Percentiles rank a stretch among this genome's conserved stretches.
Evolutionary conservation across 2,888 invertebrate species (phyloP).

Genomic region (Lithosia quadra): DNA sequence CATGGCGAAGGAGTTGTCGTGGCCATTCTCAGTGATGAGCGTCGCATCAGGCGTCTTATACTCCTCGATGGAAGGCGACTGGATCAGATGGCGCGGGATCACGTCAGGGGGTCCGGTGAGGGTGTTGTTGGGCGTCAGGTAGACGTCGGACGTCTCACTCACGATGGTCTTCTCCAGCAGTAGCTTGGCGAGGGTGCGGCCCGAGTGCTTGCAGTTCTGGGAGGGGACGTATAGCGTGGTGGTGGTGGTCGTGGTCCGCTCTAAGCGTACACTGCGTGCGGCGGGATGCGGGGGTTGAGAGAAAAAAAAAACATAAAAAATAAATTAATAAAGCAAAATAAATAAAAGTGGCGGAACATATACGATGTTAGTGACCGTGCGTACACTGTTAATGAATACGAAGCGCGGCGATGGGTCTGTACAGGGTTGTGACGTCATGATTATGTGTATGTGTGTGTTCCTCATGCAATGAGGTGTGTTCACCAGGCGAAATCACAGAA

Average conservation of each 20-base stretch:
- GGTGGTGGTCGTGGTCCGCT: conserved; percentile 64
- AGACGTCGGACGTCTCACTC: conserved; percentile 69
- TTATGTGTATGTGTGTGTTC: background rate
- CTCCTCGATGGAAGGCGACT: conserved; percentile 66
- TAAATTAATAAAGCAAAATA: conserved; percentile 68
- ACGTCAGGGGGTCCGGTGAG: conserved; percentile 73
- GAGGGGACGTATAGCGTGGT: conserved; percentile 63
- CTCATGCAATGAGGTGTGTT: conserved; percentile 5
- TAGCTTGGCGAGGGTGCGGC: conserved; percentile 67
- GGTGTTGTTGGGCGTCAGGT: conserved; percentile 74
- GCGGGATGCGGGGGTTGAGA: conserved; percentile 46
- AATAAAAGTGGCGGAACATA: conserved; percentile 46
- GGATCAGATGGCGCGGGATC: conserved; percentile 64
- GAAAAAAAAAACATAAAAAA: conserved; percentile 58
- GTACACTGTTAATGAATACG: conserved; percentile 47
- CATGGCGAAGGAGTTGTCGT: conserved; percentile 75
- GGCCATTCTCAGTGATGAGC: conserved; percentile 52
- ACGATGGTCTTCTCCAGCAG: conserved; percentile 64
- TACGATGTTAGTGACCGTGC: conserved; percentile 71
- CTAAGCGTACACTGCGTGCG: conserved; percentile 67
- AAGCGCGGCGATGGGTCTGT: conserved; percentile 46
- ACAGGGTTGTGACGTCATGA: conserved; percentile 36
- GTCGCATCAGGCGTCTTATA: conserved; percentile 73
- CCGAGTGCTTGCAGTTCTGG: conserved; percentile 60
- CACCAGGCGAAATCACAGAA: background rate